Percentiles rank a stretch among this genome's conserved stretches.
These are phyloP conservation scores for Drosophila setifemur DNA, from an alignment of 1,140 invertebrate genomes.

Conservation along the genomic window DNA sequence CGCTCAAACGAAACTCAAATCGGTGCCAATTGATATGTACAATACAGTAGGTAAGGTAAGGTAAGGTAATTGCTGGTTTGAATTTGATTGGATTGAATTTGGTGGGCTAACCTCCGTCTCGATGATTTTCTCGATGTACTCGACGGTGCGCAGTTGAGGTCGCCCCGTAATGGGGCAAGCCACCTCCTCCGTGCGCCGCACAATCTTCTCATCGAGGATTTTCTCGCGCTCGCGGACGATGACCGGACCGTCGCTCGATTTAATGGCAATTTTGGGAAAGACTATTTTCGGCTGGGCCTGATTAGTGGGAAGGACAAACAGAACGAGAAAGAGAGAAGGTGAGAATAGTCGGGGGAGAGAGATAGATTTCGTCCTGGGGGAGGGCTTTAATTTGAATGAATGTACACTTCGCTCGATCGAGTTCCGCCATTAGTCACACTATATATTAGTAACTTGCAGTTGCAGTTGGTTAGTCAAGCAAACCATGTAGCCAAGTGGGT, in stretches of 20 bases:
- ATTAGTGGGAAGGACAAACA: constrained; percentile 4
- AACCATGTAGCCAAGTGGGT: constrained; percentile 62
- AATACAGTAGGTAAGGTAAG: too few relatives aligned
- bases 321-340: constrained; percentile 2
- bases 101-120: constrained; percentile 92
- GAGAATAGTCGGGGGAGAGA: background rate
- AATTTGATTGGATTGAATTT: constrained; percentile 18
- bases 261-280: constrained; percentile 92
- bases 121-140: constrained; percentile 97
- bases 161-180: constrained; percentile 92
- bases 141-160: constrained; percentile 92
- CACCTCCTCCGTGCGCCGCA: constrained; percentile 93
- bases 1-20: constrained; percentile 48
- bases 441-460: constrained; percentile 50
- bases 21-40: constrained; percentile 60
- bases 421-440: constrained; percentile 46
- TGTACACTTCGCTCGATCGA: background rate
- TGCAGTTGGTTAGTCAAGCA: constrained; percentile 73
- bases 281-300: constrained; percentile 75
- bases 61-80: constrained; percentile 37
- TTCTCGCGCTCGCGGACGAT: constrained; percentile 93
- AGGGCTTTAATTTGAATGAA: background rate
- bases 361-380: background rate
- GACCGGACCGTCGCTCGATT: constrained; percentile 90
- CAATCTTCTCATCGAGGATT: constrained; percentile 93